Conservation (phyloP, 2,797 vertebrate genomes). For the Lacerta agilis region DNA sequence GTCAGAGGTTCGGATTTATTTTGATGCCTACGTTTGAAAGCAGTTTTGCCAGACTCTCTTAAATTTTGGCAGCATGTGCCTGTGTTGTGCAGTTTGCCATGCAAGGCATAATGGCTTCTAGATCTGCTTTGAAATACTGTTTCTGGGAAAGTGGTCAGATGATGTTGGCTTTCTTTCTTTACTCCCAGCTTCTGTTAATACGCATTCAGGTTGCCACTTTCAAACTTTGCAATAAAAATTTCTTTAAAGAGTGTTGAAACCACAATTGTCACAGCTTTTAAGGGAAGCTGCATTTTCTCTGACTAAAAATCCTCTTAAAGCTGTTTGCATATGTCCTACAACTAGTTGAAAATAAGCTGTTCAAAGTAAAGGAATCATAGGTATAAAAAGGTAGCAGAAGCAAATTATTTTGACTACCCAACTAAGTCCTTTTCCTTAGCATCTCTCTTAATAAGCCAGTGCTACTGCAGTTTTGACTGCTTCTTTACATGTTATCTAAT, state of each 20-base stretch:
- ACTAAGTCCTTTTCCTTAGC: not conserved
- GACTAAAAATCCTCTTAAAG: not conserved
- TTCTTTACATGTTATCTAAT: not conserved
- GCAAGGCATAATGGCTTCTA: conserved; percentile 28
- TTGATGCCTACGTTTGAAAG: conserved; percentile 22
- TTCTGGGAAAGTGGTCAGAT: conserved; percentile 31
- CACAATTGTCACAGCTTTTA: not conserved
- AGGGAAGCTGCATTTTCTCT: not conserved
- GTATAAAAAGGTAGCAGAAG: not conserved
- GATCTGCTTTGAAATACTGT: not conserved
- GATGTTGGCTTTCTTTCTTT: not conserved
- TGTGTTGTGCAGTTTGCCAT: not conserved
- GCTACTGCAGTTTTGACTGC: not conserved
- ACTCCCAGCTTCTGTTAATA: not conserved
- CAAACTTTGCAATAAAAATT: not conserved
- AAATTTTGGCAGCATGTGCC: not conserved
- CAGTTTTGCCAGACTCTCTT: not conserved
- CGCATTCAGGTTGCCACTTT: not conserved
- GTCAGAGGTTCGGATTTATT: conserved; percentile 80
- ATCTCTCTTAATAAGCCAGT: not conserved
- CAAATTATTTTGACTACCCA: not conserved
- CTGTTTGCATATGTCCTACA: not conserved
- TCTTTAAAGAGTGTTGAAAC: not conserved
- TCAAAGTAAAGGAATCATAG: not conserved
- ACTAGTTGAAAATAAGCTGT: not conserved